These are phyloP conservation scores for Cinclus cinclus DNA, from an alignment of 2,113 vertebrate genomes.

Conservation along the genomic window DNA sequence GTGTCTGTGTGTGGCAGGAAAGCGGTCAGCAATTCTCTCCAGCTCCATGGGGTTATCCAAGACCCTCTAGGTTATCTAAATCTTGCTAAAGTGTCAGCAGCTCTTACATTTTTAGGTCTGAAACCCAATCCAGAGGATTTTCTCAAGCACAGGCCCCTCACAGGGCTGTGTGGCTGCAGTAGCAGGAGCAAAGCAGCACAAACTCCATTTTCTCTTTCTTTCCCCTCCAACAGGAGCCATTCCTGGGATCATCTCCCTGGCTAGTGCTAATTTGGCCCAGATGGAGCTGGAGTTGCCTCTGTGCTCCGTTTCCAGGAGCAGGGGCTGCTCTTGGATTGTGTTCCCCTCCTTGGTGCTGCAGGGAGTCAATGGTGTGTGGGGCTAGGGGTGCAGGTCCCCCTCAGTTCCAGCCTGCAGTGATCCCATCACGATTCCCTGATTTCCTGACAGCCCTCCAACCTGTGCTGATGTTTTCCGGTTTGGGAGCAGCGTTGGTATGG, in stretches of 20 bases:
- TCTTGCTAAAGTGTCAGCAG: not conserved
- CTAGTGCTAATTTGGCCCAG: not conserved
- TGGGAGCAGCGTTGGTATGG: not conserved
- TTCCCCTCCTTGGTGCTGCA: not conserved
- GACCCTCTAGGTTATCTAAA: not conserved
- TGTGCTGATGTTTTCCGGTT: not conserved
- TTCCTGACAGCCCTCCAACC: not conserved
- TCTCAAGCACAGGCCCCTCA: not conserved
- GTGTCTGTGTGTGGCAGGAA: not conserved
- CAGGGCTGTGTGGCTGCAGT: not conserved
- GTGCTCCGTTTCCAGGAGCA: not conserved
- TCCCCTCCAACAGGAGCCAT: not conserved
- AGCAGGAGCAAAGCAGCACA: not conserved
- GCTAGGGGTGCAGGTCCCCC: not conserved
- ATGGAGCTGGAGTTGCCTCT: not conserved
- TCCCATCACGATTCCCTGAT: not conserved
- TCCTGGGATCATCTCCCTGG: not conserved
- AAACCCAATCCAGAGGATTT: not conserved
- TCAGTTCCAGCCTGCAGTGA: not conserved
- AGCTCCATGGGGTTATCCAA: not conserved
- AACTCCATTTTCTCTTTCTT: not conserved
- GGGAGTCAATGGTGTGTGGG: fast-evolving
- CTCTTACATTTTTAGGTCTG: not conserved
- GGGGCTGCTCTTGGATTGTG: not conserved
- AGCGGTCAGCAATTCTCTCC: not conserved